phyloP scores from a whole-genome alignment of 2,797 vertebrate genomes.

The Rhynchotus rufescens region DNA sequence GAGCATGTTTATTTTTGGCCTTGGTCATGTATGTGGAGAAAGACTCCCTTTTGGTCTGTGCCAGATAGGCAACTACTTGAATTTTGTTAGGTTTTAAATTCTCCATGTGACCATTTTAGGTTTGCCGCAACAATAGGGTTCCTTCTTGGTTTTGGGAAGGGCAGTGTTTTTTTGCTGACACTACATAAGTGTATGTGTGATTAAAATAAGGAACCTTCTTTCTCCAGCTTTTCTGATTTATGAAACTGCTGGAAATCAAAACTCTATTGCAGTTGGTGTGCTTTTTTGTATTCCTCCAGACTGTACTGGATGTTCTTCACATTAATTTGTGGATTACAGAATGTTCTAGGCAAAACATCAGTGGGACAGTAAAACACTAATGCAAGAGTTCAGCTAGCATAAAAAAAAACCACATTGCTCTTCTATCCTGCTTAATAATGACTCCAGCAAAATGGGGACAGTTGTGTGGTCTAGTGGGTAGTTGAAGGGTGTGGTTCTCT shows the following conservation, averaged over 20 bases:
- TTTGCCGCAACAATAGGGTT: slow-evolving; percentile 67
- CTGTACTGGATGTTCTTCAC: slow-evolving; percentile 70
- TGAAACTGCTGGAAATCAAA: slow-evolving; percentile 63
- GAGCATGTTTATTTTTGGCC: neutral
- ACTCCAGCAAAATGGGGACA: slow-evolving; percentile 62
- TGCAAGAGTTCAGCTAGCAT: slow-evolving; percentile 61
- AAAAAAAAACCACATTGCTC: slow-evolving; percentile 70
- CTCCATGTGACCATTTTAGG: slow-evolving; percentile 53
- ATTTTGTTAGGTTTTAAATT: slow-evolving; percentile 35
- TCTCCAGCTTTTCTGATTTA: slow-evolving; percentile 55
- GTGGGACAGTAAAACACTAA: slow-evolving; percentile 70
- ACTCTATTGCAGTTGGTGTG: slow-evolving; percentile 46
- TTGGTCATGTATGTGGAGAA: neutral
- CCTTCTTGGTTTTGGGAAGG: slow-evolving; percentile 65
- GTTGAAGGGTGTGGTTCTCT: slow-evolving; percentile 59
- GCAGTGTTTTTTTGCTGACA: slow-evolving; percentile 40
- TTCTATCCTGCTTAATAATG: slow-evolving; percentile 67
- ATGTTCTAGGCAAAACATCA: slow-evolving; percentile 77
- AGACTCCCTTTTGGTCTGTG: neutral
- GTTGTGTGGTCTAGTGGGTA: slow-evolving; percentile 72
- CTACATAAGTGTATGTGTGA: slow-evolving; percentile 44
- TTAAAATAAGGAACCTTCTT: slow-evolving; percentile 69
- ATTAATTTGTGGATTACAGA: slow-evolving; percentile 77
- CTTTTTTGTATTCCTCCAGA: slow-evolving; percentile 47
- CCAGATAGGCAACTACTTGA: neutral